These are phyloP conservation scores for Drosophila parvula DNA, from an alignment of 1,140 invertebrate genomes.

Conservation along the genomic window DNA sequence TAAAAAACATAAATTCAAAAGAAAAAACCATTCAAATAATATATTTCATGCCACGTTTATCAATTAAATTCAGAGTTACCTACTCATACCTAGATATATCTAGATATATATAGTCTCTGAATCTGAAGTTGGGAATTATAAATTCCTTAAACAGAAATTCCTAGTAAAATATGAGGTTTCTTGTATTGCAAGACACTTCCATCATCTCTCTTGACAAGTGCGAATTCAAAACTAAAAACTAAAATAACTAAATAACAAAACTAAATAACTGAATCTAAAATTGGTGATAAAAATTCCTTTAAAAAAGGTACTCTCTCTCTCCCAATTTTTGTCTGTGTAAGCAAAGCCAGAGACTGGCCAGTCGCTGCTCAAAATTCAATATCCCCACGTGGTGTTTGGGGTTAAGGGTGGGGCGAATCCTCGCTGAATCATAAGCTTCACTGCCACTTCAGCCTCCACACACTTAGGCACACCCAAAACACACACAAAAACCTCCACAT, in stretches of 20 bases:
- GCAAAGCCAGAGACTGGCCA: background rate
- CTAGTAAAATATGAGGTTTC: background rate
- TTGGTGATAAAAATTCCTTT: too few species aligned
- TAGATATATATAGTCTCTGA: background rate
- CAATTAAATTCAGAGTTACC: too few species aligned
- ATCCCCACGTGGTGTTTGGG: conserved; percentile 27
- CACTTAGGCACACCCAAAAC: conserved; percentile 18
- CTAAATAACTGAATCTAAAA: too few species aligned
- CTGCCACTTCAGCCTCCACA: conserved; percentile 26
- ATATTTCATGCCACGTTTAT: too few species aligned
- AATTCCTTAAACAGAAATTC: background rate
- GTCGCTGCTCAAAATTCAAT: conserved; percentile 41
- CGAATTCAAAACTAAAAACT: too few species aligned
- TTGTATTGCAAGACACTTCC: too few species aligned
- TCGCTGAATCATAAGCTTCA: conserved; percentile 47
- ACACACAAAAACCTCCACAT: conserved; percentile 1
- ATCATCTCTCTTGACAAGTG: too few species aligned
- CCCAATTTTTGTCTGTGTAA: background rate
- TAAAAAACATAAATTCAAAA: too few species aligned
- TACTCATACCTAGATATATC: too few species aligned
- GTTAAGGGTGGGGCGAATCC: conserved; percentile 11
- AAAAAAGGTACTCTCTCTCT: too few species aligned
- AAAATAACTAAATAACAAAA: too few species aligned
- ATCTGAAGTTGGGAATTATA: background rate
- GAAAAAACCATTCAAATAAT: too few species aligned